Base-by-base conservation (phyloP, 2,797 vertebrate species). In the Xyrichtys novacula region DNA sequence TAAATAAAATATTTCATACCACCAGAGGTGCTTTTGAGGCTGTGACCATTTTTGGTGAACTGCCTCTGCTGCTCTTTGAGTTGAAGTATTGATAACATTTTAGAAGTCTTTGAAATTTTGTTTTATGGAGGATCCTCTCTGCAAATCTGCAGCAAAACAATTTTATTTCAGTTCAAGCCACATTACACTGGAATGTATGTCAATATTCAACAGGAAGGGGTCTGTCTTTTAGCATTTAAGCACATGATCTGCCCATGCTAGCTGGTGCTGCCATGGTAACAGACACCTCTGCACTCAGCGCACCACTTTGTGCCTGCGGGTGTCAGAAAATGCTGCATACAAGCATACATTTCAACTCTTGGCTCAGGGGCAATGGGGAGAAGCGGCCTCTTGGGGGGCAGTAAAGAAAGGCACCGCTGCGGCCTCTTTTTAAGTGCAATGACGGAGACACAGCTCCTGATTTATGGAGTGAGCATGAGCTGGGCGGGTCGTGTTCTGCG, bases 401-500 rank as follows among this genome's bases (percentile, higher is more conserved):
- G 64, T 73, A 67, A 67, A 80, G 76, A 83, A 50, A 88, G 44
- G 49, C 78, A 72, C 59, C 3, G 32, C 62, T 7, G 49, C 34
- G 23, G 80, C 68, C 36, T 77, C 71, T 80, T 88, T 85, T 87
- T 67, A 88, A 83, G 82, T 84, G 63, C 60, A 71, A 19, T n/a
- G 48, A 66, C 50, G 19, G 80, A 74, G 71, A 84, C 64, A 65
- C 63, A 12, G 40, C 70, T 80, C 57, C 74, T 89, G 88, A 92
- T 91, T 91, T 92, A 92, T 91, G 75, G 67, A 83, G 81, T 77
- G 80, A 61, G 78, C 52, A 65, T 74, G 74, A 88, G 74, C 79
- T 71, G 87, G 81, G 87, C 39, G 71, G 83, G 79, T 82, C 74
- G 44, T 39, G 66, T 84, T 72, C 83, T 84, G 69, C 59, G 50